Conservation (phyloP, 2,113 vertebrate genomes). For the Atractosteus spatula region DNA sequence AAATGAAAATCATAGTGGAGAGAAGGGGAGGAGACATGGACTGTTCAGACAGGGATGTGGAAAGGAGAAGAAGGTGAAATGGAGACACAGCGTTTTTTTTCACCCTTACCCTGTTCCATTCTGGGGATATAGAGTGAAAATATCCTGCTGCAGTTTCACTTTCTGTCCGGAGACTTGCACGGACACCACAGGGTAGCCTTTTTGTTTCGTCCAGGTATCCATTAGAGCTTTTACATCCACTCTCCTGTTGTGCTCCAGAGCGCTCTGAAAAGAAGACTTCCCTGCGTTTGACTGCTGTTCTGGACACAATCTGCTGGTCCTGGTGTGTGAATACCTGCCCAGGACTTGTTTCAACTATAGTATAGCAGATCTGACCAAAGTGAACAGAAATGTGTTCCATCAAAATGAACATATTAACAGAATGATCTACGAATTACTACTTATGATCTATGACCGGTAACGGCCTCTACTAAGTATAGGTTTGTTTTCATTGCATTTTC, state of each 20-base stretch:
- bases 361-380: too few species aligned
- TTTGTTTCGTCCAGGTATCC: constrained; percentile 22
- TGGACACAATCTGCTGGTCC: too few species aligned
- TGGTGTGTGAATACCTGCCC: too few species aligned
- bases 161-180: constrained; percentile 5
- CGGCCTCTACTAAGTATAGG: too few species aligned
- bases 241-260: not conserved
- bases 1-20: too few species aligned
- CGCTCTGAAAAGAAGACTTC: constrained; percentile 12
- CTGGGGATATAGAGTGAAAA: constrained; percentile 15
- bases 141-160: constrained; percentile 13
- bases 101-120: constrained; percentile 21
- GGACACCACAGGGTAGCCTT: constrained; percentile 21
- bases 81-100: not conserved
- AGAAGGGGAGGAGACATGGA: too few species aligned
- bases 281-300: not conserved
- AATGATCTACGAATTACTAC: not conserved
- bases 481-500: too few species aligned
- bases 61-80: not conserved
- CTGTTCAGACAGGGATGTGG: too few species aligned
- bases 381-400: not conserved
- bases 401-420: not conserved
- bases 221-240: constrained; percentile 27
- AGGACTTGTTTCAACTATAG: too few species aligned
- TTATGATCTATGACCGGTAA: not conserved